Evolutionary conservation across 2,888 invertebrate genomes (phyloP), one percentile per base, ranked within the genome.

Genomic region (Diarsia dahlii): DNA sequence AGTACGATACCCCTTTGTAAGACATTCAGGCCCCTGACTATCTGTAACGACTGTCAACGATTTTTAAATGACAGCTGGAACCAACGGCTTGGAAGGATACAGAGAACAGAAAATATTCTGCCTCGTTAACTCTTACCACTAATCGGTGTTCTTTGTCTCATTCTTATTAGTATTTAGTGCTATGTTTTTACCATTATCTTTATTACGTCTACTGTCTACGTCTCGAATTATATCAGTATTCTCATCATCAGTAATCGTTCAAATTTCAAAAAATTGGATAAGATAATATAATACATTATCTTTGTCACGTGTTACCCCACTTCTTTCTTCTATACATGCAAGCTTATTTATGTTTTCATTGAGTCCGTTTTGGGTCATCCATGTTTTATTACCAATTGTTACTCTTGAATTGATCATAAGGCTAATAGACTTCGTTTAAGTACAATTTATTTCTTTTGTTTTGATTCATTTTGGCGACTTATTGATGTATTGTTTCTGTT

Each of bases 361-460:
- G 67, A 70, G 58, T 67, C 67, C 65, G 34, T 74, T 65, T 73
- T 46, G 64, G 72, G 63, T 74, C 71, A 69, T 23, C 52, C 18
- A n/a, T 64, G 63, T 63, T 74, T 75, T 66, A 82, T 84, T 76
- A 34, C 68, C 70, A 78, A 74, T 78, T 78, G 71, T 77, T 71
- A 62, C 50, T 63, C 71, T 74, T 64, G 50, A 81, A 78, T 82
- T 63, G 46, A 71, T 70, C 65, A 52, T n/a, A 39, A 39, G 66
- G 58, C 0, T 75, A 54, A 39, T 66, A 58, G 23, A 67, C 45
- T 72, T 71, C 28, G 63, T 67, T 68, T 63, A 58, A 34, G 6
- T 46, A 58, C 34, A 64, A 54, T 28, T 39, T 56, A 46, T 69
- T 54, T 66, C 4, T 50, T 63, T 67, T 58, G 45, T 34, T 15